Evolutionary conservation across 2,888 invertebrate genomes (phyloP).

Genomic region (Chydorus sphaericus): DNA sequence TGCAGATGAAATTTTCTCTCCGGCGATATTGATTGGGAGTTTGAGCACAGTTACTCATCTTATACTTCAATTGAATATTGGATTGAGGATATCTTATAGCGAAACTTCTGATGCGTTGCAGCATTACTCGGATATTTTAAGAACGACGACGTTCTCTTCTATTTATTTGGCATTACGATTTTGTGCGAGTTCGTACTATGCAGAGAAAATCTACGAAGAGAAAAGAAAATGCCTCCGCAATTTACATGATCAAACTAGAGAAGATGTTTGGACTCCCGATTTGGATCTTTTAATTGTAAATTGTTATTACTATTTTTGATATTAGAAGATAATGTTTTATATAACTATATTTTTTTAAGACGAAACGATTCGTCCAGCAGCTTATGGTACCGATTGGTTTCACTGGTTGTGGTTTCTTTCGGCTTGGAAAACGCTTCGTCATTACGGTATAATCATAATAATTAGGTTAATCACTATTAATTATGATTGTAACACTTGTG

Average conservation of each 20-base stretch:
- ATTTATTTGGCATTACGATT: neutral
- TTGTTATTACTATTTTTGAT: neutral
- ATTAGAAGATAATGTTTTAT: neutral
- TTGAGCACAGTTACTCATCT: neutral
- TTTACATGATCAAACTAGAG: neutral
- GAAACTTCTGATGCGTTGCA: neutral
- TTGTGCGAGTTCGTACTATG: neutral
- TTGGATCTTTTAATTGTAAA: neutral
- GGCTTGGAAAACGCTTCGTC: neutral
- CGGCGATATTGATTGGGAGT: neutral
- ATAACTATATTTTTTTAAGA: neutral
- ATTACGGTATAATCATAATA: neutral
- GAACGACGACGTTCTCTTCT: neutral
- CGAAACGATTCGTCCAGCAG: conserved; percentile 7
- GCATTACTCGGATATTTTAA: neutral
- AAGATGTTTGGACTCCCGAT: neutral
- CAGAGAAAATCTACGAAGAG: neutral
- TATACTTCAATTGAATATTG: neutral
- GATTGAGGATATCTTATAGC: neutral
- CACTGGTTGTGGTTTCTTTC: conserved; percentile 9
- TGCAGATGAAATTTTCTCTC: neutral
- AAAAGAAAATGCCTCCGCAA: neutral
- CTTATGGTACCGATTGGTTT: neutral
- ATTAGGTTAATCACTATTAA: neutral
- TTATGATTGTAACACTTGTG: neutral